Evolutionary conservation across 1,140 invertebrate species (phyloP), one percentile per base, ranked within the genome.

Genomic region (Arctopsyche grandis): DNA sequence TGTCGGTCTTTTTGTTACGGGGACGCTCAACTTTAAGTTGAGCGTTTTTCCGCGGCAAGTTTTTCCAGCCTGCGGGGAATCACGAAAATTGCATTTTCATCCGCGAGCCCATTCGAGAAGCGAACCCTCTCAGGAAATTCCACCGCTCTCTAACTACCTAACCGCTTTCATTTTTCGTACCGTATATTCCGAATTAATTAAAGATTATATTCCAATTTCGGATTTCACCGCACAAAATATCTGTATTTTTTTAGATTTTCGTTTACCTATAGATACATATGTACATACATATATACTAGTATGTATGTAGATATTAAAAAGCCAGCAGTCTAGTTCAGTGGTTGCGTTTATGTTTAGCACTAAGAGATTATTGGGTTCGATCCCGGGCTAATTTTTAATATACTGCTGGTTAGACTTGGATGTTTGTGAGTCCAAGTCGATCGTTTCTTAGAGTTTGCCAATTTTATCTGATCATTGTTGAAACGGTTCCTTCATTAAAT

Each of bases 71-170:
- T 26, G 69, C 71, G 71, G 75, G 79, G 73, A 74, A 73, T 74
- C 26, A 43, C 22, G 75, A 78, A 60, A 78, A 81, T 78, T 77
- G 79, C 75, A 77, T 77, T 81, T 81, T 79, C 69, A 75, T 81
- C 75, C 63, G 44, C 44, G 75, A 77, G 60, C 75, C 69, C 48
- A 52, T 52, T 77, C 66, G 56, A 73, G 73, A 29, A 71, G 58
- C 22, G 16, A 71, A 58, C 60, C 56, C 29, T 22, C 79, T 46
- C 19, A 21, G 73, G 63, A 79, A 81, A 79, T 73, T 60, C 70
- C 79, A 66, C 43, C 24, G 43, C 52, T 71, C 22, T 52, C 48
- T 16, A 52, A 52, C 12, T 52, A 14, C 12, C 12, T 46, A 46
- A 46, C 16, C 10, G 48, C 10, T 52, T 52, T 52, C 19, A 69